Evolutionary conservation across 2,113 vertebrate genomes (phyloP), one percentile per base, ranked within the genome.

Genomic region (Struthio camelus): DNA sequence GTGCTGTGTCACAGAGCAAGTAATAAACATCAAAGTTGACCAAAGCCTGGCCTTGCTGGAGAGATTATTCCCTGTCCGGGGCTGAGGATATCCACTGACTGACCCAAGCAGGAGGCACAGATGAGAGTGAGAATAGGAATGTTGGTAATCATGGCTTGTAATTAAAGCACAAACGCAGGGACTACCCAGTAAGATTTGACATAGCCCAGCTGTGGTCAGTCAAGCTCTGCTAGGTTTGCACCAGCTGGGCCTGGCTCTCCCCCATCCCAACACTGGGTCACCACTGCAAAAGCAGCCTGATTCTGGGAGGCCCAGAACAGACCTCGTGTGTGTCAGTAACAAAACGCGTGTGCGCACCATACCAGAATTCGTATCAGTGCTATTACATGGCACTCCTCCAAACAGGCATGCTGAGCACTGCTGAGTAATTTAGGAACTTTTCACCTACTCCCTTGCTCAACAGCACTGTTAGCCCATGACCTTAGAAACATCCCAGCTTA

Each of bases 11-110:
- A 90, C 92, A 3, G 8, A 96, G 80, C 77, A 85, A 90, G 72
- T 72, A 97, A 95, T 94, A 97, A 97, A 94, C 66, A 28, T 76
- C 91, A 30, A 54, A 90, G 78, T 86, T 81, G 72, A 44, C 72
- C 69, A 44, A 10, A 7, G 22, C 85, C 44, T 70, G 80, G 54
- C 79, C 62, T 23, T 3, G 9, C 56, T 3, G 0, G 16, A 4
- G 38, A n/a, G 61, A 90, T 87, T 22, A 7, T 59, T 90, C 18
- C 9, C 44, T 5, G 0, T 17, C 19, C 28, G 62, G 81, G 75
- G 56, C 51, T 40, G 53, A 2, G 27, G 77, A 56, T 2, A 5
- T 50, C 69, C 65, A 3, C 15, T 1, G 77, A 32, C 16, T 64
- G 65, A 48, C 34, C 36, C 2, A 61, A 53, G 61, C 51, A 54